phyloP scores from a whole-genome alignment of 2,797 vertebrate genomes.

The Gorsachius magnificus region DNA sequence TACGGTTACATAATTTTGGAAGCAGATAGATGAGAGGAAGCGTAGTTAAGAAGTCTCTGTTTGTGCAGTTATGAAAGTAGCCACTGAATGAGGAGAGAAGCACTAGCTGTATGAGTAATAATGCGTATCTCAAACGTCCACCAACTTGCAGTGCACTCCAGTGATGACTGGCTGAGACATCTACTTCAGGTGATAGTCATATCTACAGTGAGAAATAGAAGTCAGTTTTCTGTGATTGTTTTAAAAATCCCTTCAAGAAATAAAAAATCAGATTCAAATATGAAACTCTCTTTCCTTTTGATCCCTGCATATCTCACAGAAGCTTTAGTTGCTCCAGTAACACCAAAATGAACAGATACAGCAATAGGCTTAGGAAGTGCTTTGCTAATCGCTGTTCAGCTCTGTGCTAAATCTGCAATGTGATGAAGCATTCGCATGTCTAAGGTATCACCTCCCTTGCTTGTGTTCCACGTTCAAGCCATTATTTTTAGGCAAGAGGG shows the following conservation, averaged over 20 bases:
- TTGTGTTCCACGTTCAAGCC: background rate
- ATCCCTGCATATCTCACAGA: background rate
- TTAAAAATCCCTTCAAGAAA: background rate
- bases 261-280: background rate
- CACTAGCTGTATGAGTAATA: background rate
- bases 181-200: background rate
- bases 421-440: background rate
- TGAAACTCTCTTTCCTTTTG: background rate
- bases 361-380: background rate
- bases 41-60: background rate
- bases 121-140: background rate
- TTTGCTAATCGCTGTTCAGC: background rate
- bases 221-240: background rate
- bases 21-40: background rate
- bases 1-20: background rate
- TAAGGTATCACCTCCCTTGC: background rate
- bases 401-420: background rate
- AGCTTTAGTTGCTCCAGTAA: background rate
- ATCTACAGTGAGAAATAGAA: background rate
- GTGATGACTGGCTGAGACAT: background rate
- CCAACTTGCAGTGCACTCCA: background rate
- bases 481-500: background rate
- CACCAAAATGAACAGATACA: background rate
- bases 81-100: background rate
- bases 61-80: background rate